Evolutionary conservation across 2,888 invertebrate species (phyloP), one percentile per base, ranked within the genome.

Genomic region (Epiperipatus broadwayi): DNA sequence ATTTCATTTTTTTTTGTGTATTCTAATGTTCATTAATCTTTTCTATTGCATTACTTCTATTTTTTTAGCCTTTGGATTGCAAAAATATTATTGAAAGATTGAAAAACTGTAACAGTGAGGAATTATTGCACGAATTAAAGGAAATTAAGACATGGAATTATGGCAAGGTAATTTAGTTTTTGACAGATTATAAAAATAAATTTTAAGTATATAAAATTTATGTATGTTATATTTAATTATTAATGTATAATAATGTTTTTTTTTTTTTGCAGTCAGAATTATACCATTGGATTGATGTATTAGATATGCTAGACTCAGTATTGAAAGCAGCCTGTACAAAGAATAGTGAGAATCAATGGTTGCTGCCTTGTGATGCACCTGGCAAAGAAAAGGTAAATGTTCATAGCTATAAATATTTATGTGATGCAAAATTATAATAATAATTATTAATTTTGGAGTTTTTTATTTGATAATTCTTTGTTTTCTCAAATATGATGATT

Each of bases 261-360:
- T 21, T 39, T 39, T 20, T 25, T 36, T 45, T 41, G 14, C 47
- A 63, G 66, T 81, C 79, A 58, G 81, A 83, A 58, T 60, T 83
- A 14, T 76, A 75, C 52, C 78, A 81, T 57, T 83, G 81, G 81
- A 76, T 78, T 44, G 77, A 78, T 59, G 73, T 80, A 15, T 60
- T 81, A 39, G 79, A 81, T 59, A 67, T 73, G 30, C 74, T 73
- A 52, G 76, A 76, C 54, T 67, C 67, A 40, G 73, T 80, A 46
- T 61, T 81, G 43, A 78, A 78, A 48, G 71, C 71, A 52, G 75
- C 78, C n/a, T 72, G 75, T 34, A 63, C 67, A 41, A 65, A 64
- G 45, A 65, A 65, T 41, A 59, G 61, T 12, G 70, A 69, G 40
- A 70, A 69, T 48, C 66, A 69, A 48, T 78, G 76, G 76, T 69